phyloP scores from a whole-genome alignment of 2,888 invertebrate species.

The Diogma glabrata region DNA sequence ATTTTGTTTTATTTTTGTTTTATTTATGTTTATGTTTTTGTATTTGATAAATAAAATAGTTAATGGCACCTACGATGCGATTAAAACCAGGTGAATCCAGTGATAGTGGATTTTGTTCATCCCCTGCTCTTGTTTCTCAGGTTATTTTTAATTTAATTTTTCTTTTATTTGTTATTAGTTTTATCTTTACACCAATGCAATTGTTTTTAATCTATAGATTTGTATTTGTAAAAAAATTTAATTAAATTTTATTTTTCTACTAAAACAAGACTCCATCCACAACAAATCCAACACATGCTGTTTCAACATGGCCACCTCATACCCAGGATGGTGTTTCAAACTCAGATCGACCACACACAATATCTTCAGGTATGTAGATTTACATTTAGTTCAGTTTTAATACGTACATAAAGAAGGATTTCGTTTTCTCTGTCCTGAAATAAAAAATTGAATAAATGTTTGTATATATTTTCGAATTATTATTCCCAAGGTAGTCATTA shows the following conservation, averaged over 20 bases:
- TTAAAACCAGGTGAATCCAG: conserved; percentile 41
- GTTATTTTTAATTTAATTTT: conserved; percentile 37
- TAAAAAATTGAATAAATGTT: too few species aligned
- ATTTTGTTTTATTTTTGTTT: conserved; percentile 22
- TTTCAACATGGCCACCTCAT: conserved; percentile 39
- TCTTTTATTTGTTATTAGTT: conserved; percentile 32
- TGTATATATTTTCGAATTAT: too few species aligned
- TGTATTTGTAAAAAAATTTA: too few species aligned
- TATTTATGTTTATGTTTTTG: conserved; percentile 28
- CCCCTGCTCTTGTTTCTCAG: conserved; percentile 39
- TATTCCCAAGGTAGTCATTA: too few species aligned
- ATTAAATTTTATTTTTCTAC: conserved; percentile 5
- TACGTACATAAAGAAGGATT: too few species aligned
- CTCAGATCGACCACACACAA: conserved; percentile 82
- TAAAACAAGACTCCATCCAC: conserved; percentile 22
- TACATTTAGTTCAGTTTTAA: background rate
- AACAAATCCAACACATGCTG: conserved; percentile 35
- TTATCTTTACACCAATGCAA: too few species aligned
- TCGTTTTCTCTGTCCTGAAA: background rate
- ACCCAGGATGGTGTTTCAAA: conserved; percentile 40
- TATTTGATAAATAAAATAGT: conserved; percentile 34
- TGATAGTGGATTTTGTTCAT: conserved; percentile 40
- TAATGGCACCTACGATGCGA: conserved; percentile 46
- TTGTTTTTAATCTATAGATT: too few species aligned
- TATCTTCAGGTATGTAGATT: conserved; percentile 57